Evolutionary conservation across 2,113 vertebrate genomes (phyloP).

Genomic region (Oophaga pumilio): DNA sequence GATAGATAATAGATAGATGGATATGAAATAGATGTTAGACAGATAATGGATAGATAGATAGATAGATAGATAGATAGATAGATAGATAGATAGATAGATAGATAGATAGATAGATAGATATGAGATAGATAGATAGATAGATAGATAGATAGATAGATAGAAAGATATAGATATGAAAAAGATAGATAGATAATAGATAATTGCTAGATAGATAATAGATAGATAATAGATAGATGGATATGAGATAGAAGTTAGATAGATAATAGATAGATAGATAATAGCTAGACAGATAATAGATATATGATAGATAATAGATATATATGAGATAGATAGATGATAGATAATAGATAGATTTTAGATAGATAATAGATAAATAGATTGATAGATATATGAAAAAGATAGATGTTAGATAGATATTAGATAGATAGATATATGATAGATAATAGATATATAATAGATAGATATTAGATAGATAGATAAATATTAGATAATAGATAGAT

Average conservation of each 20-base stretch:
- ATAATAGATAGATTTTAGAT: too few species aligned
- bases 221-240: too few species aligned
- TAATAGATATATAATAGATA: too few species aligned
- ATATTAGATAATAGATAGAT: too few species aligned
- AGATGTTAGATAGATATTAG: neutral
- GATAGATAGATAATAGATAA: neutral
- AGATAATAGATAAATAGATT: too few species aligned
- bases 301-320: too few species aligned
- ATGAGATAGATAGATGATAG: too few species aligned
- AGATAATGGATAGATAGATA: neutral
- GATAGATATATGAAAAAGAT: neutral
- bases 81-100: neutral
- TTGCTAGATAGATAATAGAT: too few species aligned
- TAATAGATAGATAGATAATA: too few species aligned
- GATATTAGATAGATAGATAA: too few species aligned
- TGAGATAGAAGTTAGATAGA: too few species aligned
- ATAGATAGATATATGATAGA: neutral
- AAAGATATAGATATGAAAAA: neutral
- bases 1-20: neutral
- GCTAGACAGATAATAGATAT: too few species aligned
- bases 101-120: neutral
- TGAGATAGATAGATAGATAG: neutral
- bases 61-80: neutral
- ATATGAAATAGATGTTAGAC: neutral
- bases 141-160: neutral